Base-by-base conservation (phyloP, 2,113 vertebrate species). In the Australoheros scitulus region DNA sequence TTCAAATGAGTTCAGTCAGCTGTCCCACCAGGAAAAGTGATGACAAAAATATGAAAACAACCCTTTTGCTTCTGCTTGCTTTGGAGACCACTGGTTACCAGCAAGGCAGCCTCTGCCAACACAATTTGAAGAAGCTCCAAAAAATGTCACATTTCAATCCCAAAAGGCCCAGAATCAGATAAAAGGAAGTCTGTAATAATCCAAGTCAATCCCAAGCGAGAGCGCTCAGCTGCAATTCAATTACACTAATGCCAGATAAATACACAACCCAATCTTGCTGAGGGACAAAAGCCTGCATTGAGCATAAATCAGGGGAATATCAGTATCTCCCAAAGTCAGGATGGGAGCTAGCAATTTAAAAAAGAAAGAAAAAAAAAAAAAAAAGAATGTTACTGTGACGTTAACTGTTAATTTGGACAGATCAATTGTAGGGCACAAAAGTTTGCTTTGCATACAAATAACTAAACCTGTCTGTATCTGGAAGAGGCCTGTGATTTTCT, bases 71-170 rank as follows among this genome's bases (percentile, higher is more conserved):
- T 80, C 77, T 36, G 75, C 63, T 84, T 38, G 24, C 75, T 61
- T 80, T 38, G 13, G 68, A 88, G 80, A 56, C 34, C 6, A n/a
- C 22, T 65, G 56, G 70, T 80, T 77, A 47, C 15, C 55, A 57
- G 75, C 64, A 74, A 36, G n/a, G 2, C 14, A 55, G 43, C 55
- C 34, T 64, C 76, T 89, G 89, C 89, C 83, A 87, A 90, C 18
- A 83, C 82, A 92, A 91, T 91, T 88, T 93, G 55, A 93, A 56
- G 72, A 83, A 57, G 81, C 72, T 92, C 88, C 90, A 91, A 89
- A 55, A 75, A 83, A 90, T 58, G 86, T 86, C 80, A 88, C 83
- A 79, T 65, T 87, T 72, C 8, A 18, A 87, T 79, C 79, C 83
- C 79, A 72, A 83, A 80, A 82, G 80, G 76, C 60, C 56, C 32